These are phyloP conservation scores for Erannis defoliaria DNA, from an alignment of 2,888 invertebrate species.

Conservation along the genomic window DNA sequence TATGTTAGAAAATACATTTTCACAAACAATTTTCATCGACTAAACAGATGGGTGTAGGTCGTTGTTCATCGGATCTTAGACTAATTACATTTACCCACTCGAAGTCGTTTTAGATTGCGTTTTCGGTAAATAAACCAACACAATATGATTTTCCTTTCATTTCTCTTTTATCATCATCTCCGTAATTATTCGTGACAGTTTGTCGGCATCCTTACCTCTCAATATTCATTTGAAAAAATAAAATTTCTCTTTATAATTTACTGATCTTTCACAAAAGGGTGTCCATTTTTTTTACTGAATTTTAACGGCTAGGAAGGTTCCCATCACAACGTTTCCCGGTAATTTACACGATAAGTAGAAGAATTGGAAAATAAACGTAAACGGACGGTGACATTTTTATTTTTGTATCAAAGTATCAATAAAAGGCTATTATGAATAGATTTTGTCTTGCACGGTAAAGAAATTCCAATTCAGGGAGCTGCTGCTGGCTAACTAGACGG, in stretches of 20 bases:
- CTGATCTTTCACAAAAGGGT: constrained; percentile 28
- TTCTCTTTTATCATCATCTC: constrained; percentile 25
- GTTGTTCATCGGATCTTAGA: too few species aligned
- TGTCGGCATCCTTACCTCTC: constrained; percentile 23
- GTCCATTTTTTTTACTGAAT: constrained; percentile 31
- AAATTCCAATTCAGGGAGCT: constrained; percentile 56
- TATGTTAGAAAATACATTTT: too few species aligned
- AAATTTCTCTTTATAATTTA: constrained; percentile 20
- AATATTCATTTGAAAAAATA: constrained; percentile 30
- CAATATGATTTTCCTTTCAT: constrained; percentile 12
- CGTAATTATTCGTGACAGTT: constrained; percentile 34
- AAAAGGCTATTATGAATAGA: constrained; percentile 52
- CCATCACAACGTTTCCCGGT: constrained; percentile 29
- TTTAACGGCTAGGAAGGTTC: constrained; percentile 30
- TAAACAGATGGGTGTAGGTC: too few species aligned
- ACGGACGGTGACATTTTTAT: constrained; percentile 36
- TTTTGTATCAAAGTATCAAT: constrained; percentile 50
- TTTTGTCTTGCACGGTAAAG: constrained; percentile 48
- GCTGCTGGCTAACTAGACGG: constrained; percentile 45
- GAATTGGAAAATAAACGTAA: constrained; percentile 36
- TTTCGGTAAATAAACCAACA: constrained; percentile 1
- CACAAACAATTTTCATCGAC: too few species aligned
- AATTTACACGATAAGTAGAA: constrained; percentile 31
- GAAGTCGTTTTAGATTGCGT: neutral
- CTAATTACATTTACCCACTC: too few species aligned